These are phyloP conservation scores for Neomorphus geoffroyi DNA, from an alignment of 2,797 vertebrate genomes.

Conservation along the genomic window DNA sequence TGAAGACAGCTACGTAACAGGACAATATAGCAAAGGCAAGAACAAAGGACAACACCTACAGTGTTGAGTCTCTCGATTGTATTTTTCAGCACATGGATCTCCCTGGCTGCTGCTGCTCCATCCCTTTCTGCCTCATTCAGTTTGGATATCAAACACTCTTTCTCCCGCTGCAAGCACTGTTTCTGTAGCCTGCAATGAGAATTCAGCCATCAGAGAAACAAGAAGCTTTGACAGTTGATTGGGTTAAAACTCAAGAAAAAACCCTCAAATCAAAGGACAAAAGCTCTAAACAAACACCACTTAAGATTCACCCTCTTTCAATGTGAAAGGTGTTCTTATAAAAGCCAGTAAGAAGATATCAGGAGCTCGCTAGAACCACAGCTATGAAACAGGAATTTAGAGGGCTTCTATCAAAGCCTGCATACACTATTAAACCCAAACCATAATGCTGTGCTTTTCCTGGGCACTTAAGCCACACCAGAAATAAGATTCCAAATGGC, in stretches of 20 bases:
- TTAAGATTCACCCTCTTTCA: neutral
- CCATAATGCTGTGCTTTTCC: neutral
- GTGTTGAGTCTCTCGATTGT: slow-evolving; percentile 80
- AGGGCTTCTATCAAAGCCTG: neutral
- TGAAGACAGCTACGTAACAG: neutral
- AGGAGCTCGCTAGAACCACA: neutral
- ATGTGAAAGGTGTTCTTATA: neutral
- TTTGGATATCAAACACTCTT: slow-evolving; percentile 84
- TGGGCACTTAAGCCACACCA: neutral
- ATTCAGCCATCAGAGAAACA: neutral
- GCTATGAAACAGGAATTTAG: neutral
- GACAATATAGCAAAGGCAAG: neutral
- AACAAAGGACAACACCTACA: slow-evolving; percentile 63
- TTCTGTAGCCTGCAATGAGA: slow-evolving; percentile 77
- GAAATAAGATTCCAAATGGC: neutral
- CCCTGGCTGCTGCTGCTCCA: slow-evolving; percentile 84
- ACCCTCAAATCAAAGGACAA: neutral
- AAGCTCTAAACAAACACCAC: neutral
- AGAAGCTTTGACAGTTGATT: neutral
- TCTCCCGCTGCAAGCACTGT: slow-evolving; percentile 77
- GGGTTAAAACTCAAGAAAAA: neutral
- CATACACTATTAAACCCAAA: neutral
- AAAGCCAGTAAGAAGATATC: neutral
- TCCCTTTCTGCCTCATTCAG: slow-evolving; percentile 87
- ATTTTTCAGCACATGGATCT: slow-evolving; percentile 84